phyloP scores from a whole-genome alignment of 1,140 invertebrate species.

The Lerema accius region DNA sequence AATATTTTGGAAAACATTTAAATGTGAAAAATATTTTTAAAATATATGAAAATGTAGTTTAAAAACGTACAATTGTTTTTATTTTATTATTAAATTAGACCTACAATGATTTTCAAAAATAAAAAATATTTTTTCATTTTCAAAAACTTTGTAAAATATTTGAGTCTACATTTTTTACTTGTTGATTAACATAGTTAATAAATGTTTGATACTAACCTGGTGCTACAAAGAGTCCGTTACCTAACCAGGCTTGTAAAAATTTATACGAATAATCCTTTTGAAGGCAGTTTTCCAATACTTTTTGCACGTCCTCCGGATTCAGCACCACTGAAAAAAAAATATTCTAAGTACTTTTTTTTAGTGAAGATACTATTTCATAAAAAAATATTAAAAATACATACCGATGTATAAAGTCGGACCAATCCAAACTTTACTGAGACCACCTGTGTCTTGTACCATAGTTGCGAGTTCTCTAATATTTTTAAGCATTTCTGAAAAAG shows the following conservation, averaged over 20 bases:
- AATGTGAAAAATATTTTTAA: too few species aligned
- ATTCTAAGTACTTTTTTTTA: neutral
- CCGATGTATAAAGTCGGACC: slow-evolving; percentile 57
- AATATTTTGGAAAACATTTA: too few species aligned
- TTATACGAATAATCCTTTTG: slow-evolving; percentile 89
- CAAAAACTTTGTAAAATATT: too few species aligned
- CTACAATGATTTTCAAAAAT: too few species aligned
- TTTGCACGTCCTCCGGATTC: slow-evolving; percentile 80
- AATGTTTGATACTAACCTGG: slow-evolving; percentile 80
- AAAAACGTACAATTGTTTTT: too few species aligned
- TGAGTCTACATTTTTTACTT: too few species aligned
- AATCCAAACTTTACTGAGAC: slow-evolving; percentile 55
- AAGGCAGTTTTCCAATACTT: slow-evolving; percentile 76
- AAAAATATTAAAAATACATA: slow-evolving; percentile 38
- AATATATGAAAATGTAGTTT: too few species aligned
- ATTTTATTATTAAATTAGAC: too few species aligned
- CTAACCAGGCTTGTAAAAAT: slow-evolving; percentile 87
- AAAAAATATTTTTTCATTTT: too few species aligned
- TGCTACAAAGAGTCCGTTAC: slow-evolving; percentile 88
- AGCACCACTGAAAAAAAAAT: slow-evolving; percentile 59
- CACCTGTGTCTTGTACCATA: slow-evolving; percentile 38
- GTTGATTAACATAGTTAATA: too few species aligned
- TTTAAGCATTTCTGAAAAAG: slow-evolving; percentile 55
- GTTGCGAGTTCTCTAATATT: slow-evolving; percentile 48
- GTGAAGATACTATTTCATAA: too few species aligned